Evolutionary conservation across 2,113 vertebrate genomes (phyloP).

Genomic region (Canis aureus): DNA sequence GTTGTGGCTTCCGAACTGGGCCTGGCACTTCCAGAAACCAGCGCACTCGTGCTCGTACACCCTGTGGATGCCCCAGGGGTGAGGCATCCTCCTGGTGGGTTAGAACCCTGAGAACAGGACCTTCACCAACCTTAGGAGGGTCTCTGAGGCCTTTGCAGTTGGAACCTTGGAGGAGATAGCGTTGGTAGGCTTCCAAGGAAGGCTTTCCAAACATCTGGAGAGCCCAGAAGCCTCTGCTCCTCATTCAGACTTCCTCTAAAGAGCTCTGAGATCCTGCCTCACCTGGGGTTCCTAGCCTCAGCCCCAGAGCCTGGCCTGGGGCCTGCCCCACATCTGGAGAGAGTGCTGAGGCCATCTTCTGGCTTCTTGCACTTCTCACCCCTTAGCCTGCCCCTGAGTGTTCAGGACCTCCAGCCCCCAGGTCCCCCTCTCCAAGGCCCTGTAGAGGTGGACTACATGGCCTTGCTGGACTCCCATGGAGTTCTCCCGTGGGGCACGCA

Average conservation of each 20-base stretch:
- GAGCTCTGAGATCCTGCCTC: not conserved
- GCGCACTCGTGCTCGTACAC: not conserved
- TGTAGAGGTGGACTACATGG: not conserved
- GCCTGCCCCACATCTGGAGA: not conserved
- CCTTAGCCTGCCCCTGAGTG: rapidly evolving
- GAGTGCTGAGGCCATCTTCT: not conserved
- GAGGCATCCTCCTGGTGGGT: not conserved
- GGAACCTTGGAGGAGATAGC: not conserved
- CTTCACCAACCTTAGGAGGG: not conserved
- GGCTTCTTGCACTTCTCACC: not conserved
- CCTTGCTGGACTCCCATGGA: not conserved
- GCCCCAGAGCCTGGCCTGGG: not conserved
- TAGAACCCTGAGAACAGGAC: not conserved
- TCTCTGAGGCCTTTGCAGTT: rapidly evolving
- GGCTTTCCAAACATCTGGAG: not conserved
- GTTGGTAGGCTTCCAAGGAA: not conserved
- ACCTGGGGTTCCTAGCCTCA: not conserved
- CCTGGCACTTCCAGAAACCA: not conserved
- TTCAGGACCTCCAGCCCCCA: not conserved
- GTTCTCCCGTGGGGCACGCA: rapidly evolving
- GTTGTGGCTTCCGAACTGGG: not conserved
- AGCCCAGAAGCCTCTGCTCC: not conserved
- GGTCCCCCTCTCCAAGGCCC: not conserved
- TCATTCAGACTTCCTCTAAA: not conserved
- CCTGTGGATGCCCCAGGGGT: not conserved